A percentile compares a stretch with the other conserved stretches of the same genome.
Evolutionary conservation across 92 coral and sea anemone genomes (phyloP).

Genomic region (Palythoa caribaeorum): DNA sequence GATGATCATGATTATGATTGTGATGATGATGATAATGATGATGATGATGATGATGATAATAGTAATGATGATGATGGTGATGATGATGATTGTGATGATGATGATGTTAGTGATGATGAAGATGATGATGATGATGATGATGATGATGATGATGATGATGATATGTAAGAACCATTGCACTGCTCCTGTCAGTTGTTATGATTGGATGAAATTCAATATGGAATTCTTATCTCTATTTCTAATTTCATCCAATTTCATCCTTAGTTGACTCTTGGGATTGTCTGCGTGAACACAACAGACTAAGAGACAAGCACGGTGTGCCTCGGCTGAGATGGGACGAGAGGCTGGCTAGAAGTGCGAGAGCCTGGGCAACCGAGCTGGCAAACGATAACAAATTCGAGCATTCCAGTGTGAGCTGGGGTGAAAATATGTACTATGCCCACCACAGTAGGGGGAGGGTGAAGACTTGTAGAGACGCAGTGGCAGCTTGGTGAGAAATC

Average conservation of each 20-base stretch:
- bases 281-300: constrained; percentile 49
- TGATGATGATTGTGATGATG: background rate
- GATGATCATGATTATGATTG: too few relatives aligned
- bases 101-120: too few relatives aligned
- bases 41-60: too few relatives aligned
- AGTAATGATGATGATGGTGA: too few relatives aligned
- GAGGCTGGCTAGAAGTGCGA: constrained; percentile 49
- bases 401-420: constrained; percentile 32
- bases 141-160: background rate
- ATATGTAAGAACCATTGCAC: background rate
- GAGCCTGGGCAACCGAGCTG: constrained; percentile 46
- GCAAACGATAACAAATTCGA: constrained; percentile 46
- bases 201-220: too few relatives aligned
- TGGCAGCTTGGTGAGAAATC: constrained; percentile 9
- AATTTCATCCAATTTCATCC: background rate
- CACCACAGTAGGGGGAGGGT: constrained; percentile 7
- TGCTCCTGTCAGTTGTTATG: too few relatives aligned
- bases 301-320: constrained; percentile 55
- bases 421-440: constrained; percentile 42
- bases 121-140: too few relatives aligned
- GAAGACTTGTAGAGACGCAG: constrained; percentile 22
- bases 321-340: constrained; percentile 56
- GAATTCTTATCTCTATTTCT: background rate
- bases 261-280: constrained; percentile 47
- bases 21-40: too few relatives aligned